phyloP scores from a whole-genome alignment of 23 tunicate genomes.

The Ciona savignyi region DNA sequence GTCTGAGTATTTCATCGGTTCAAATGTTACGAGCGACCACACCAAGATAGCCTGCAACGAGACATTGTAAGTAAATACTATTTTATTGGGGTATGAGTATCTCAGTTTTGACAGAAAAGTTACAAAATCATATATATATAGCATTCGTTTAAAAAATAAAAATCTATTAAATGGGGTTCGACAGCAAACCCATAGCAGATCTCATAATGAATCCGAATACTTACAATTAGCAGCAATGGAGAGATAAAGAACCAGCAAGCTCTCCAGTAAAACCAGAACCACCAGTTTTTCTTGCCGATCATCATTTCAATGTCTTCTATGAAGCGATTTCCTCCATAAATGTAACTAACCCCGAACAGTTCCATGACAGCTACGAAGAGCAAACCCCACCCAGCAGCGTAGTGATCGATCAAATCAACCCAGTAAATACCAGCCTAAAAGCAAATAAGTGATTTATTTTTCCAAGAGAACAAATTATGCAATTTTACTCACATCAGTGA shows the following conservation, averaged over 20 bases:
- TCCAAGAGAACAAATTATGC: not conserved
- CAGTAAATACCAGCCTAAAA: conserved; percentile 72
- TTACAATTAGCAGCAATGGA: conserved; percentile 54
- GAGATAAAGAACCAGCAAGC: conserved; percentile 88
- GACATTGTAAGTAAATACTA: not conserved
- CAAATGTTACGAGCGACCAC: conserved; percentile 89
- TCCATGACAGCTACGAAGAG: conserved; percentile 74
- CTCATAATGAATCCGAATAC: conserved; percentile 3
- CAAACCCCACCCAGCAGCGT: conserved; percentile 86
- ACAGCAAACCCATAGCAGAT: not conserved
- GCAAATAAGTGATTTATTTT: not conserved
- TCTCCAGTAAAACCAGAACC: conserved; percentile 80
- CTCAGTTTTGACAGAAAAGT: no score
- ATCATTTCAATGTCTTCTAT: conserved; percentile 81
- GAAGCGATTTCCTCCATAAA: conserved; percentile 85
- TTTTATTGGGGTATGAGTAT: no score
- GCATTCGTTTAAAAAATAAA: not conserved
- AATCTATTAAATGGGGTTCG: not conserved
- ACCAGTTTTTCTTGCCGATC: conserved; percentile 56
- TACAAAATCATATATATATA: no score
- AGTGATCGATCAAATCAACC: conserved; percentile 65
- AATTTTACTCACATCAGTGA: conserved; percentile 55
- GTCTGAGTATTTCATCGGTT: conserved; percentile 38
- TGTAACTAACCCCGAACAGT: conserved; percentile 63
- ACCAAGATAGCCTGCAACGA: conserved; percentile 54